These are phyloP conservation scores for Ectobius pallidus DNA, from an alignment of 2,888 invertebrate species.

Conservation along the genomic window DNA sequence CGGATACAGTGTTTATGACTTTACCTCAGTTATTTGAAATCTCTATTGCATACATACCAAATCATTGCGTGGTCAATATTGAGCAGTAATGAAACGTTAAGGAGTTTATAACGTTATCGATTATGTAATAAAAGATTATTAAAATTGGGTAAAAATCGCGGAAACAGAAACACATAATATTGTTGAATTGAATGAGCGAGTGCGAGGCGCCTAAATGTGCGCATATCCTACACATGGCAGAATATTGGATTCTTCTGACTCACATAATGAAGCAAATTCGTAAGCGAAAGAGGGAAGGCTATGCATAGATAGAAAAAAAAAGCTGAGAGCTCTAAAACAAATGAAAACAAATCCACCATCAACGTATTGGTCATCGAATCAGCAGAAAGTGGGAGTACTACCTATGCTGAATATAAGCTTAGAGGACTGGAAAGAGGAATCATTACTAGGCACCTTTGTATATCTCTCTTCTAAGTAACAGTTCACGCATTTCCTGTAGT, in stretches of 20 bases:
- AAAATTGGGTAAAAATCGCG: too few relatives aligned
- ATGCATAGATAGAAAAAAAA: background rate
- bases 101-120: too few relatives aligned
- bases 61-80: too few relatives aligned
- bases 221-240: too few relatives aligned
- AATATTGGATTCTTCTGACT: background rate
- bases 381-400: background rate
- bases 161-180: too few relatives aligned
- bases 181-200: too few relatives aligned
- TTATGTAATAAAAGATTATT: too few relatives aligned
- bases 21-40: too few relatives aligned
- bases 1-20: too few relatives aligned
- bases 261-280: background rate
- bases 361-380: constrained; percentile 10
- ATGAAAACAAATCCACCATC: constrained; percentile 12
- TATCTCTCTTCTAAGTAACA: background rate
- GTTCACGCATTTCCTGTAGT: background rate
- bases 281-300: background rate
- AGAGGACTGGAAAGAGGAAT: background rate
- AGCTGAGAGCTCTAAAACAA: background rate
- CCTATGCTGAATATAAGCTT: background rate
- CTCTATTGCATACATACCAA: too few relatives aligned
- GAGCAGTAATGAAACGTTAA: too few relatives aligned
- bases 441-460: constrained; percentile 9
- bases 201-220: too few relatives aligned